Base-by-base conservation (phyloP, 2,797 vertebrate species). In the Schizothorax lantsangensis region DNA sequence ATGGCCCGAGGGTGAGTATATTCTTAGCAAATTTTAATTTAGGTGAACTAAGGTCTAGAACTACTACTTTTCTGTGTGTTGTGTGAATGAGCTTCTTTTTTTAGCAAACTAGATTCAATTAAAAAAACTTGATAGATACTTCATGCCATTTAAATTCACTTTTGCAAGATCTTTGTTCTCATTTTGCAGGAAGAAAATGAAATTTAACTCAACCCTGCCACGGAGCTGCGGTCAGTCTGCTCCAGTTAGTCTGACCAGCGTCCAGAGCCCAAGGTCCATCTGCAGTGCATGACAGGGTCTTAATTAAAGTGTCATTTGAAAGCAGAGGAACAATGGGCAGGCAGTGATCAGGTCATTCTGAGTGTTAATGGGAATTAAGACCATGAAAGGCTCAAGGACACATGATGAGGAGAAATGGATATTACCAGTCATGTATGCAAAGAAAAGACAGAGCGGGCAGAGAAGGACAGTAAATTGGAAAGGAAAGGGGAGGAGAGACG, bases 271-370 rank as follows among this genome's bases (percentile, higher is more conserved):
- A 30, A 47, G 84, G 79, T 86, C 57, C 79, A 66, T 86, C 79
- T 86, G 69, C 30, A 40, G 79, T 52, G 69, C 84, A 81, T 86
- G 84, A 75, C 79, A 81, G 57, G 71, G 43, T 81, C 69, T 81
- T 81, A 86, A 86, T 86, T 86, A 81, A 86, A 81, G 71, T 86
- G 84, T 81, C 79, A 86, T 81, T 72, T 66, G 52, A 81, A 66
- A 86, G 68, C 43, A 49, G 69, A 81, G 43, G 54, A 86, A 81
- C 54, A 64, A 81, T 75, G 57, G 45, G 21, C 57, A 74, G 54
- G 78, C 54, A 64, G 69, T 26, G 43, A 86, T 81, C 43, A 57
- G 84, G 69, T 86, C 84, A 86, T 81, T 86, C 69, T 66, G 30
- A 74, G 79, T 40, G 69, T 74, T 86, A 81, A 81, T 81, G 64